Conservation (phyloP, 2,888 invertebrate species). For the Epinotia brunnichana region DNA sequence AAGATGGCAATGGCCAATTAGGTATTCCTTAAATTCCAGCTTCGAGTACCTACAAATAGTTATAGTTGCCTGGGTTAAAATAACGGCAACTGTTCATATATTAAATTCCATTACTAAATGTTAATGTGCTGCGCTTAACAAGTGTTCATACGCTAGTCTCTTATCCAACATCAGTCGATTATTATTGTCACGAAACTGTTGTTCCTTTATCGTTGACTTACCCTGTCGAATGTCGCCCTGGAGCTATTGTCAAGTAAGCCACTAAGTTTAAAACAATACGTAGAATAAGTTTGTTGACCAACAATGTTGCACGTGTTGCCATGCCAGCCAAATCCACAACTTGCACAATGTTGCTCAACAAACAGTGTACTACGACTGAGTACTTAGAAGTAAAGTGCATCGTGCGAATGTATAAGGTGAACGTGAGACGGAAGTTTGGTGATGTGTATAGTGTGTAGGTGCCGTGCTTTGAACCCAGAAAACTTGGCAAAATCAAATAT, state of each 20-base stretch:
- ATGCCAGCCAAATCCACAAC: not conserved
- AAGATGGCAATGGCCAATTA: not conserved
- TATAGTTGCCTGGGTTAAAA: slow-evolving; percentile 31
- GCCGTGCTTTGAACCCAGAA: slow-evolving; percentile 41
- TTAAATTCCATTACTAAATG: not conserved
- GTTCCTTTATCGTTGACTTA: slow-evolving; percentile 29
- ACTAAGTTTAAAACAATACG: slow-evolving; percentile 2
- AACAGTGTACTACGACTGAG: not conserved
- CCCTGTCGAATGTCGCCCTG: slow-evolving; percentile 24
- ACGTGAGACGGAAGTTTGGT: slow-evolving; percentile 6
- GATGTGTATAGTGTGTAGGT: not conserved
- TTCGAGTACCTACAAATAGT: not conserved
- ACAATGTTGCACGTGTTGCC: not conserved
- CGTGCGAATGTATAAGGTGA: slow-evolving; percentile 1
- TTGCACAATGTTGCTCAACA: not conserved
- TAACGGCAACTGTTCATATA: slow-evolving; percentile 29
- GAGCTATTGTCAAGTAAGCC: slow-evolving; percentile 35
- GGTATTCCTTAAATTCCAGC: not conserved
- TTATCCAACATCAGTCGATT: slow-evolving; percentile 45
- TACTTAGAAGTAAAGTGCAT: slow-evolving; percentile 16
- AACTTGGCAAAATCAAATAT: not conserved
- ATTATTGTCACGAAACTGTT: slow-evolving; percentile 48
- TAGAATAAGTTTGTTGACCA: not conserved
- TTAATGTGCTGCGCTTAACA: slow-evolving; percentile 37
- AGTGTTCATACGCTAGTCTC: slow-evolving; percentile 36